These are phyloP conservation scores for Poeciliopsis paucimaculata DNA, from an alignment of 2,797 vertebrate genomes.

Conservation along the genomic window DNA sequence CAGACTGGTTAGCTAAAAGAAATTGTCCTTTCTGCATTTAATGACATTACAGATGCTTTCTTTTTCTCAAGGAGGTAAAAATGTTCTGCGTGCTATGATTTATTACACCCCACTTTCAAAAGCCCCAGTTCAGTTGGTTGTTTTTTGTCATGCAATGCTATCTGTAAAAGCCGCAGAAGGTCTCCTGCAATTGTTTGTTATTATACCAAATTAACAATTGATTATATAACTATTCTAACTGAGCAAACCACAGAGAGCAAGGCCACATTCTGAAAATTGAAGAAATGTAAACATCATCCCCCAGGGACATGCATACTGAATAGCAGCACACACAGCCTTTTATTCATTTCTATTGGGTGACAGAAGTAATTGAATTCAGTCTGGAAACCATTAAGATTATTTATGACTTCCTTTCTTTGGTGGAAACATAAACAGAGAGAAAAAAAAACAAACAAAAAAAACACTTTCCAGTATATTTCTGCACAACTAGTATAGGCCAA, in stretches of 20 bases:
- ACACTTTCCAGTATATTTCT: slow-evolving; percentile 41
- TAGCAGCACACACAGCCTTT: slow-evolving; percentile 63
- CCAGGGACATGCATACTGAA: slow-evolving; percentile 67
- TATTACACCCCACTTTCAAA: slow-evolving; percentile 53
- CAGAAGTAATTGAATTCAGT: slow-evolving; percentile 72
- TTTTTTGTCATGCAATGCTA: slow-evolving; percentile 46
- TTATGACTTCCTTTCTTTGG: slow-evolving; percentile 61
- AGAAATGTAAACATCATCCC: slow-evolving; percentile 58
- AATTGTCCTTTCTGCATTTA: slow-evolving; percentile 35
- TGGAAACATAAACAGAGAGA: slow-evolving; percentile 39
- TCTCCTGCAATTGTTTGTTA: slow-evolving; percentile 52
- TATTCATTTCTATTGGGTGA: slow-evolving; percentile 69
- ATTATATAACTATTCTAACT: slow-evolving; percentile 65
- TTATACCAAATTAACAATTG: slow-evolving; percentile 70
- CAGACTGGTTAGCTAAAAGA: slow-evolving; percentile 40
- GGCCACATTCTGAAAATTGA: slow-evolving; percentile 47
- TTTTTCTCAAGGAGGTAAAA: slow-evolving; percentile 55
- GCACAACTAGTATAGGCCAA: slow-evolving; percentile 32
- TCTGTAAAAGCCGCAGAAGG: slow-evolving; percentile 61
- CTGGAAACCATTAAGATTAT: slow-evolving; percentile 74
- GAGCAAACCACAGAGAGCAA: slow-evolving; percentile 53
- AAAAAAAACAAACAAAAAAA: slow-evolving; percentile 17
- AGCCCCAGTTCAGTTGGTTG: slow-evolving; percentile 43
- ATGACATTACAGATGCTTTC: slow-evolving; percentile 34
- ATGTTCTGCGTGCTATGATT: slow-evolving; percentile 62